These are phyloP conservation scores for Drosophila eugracilis DNA, from an alignment of 1,140 invertebrate genomes.

Conservation along the genomic window DNA sequence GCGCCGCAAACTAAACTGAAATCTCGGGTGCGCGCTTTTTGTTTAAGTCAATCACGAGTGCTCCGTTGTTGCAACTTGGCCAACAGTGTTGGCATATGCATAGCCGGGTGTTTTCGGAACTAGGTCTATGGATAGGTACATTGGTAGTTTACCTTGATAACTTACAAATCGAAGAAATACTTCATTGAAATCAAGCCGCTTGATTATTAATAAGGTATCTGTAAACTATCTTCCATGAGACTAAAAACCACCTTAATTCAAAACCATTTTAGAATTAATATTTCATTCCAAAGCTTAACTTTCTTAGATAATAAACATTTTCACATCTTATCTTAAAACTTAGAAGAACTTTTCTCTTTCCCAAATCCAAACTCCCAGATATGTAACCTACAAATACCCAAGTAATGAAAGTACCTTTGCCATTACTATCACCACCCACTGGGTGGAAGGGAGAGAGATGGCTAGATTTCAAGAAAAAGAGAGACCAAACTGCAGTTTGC, in stretches of 20 bases:
- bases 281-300: no score
- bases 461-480: conserved; percentile 21
- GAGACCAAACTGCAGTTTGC: conserved; percentile 30
- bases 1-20: conserved; percentile 82
- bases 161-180: no score
- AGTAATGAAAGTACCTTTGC: conserved; percentile 1
- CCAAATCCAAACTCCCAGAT: background rate
- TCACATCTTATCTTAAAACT: no score
- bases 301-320: no score
- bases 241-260: no score
- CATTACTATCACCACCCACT: conserved; percentile 26
- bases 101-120: background rate
- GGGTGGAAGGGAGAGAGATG: conserved; percentile 21
- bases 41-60: conserved; percentile 83
- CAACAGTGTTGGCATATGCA: conserved; percentile 16
- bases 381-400: background rate
- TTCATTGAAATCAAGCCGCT: no score
- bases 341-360: no score
- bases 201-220: no score
- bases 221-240: no score
- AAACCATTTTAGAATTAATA: no score
- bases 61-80: conserved; percentile 63
- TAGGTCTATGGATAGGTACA: background rate
- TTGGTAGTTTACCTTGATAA: no score
- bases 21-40: conserved; percentile 76